Percentiles rank a stretch among this genome's conserved stretches.
These are phyloP conservation scores for Ectropis grisescens DNA, from an alignment of 1,140 invertebrate genomes.

Conservation along the genomic window DNA sequence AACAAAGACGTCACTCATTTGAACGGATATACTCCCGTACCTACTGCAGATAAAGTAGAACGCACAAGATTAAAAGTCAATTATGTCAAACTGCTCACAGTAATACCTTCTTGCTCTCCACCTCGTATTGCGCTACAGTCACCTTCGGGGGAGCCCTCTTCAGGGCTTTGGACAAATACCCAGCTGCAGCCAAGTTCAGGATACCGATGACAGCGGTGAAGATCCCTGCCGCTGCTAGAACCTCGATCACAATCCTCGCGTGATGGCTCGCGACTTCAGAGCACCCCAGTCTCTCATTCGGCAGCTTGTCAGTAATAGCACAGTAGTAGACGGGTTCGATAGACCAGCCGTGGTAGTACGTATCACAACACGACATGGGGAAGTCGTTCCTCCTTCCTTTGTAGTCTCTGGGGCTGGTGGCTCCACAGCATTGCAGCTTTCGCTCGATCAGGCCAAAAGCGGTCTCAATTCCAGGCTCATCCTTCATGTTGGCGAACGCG, in stretches of 20 bases:
- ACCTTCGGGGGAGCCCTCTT: conserved; percentile 16
- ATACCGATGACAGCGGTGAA: conserved; percentile 37
- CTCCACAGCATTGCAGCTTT: conserved; percentile 50
- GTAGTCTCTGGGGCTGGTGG: conserved; percentile 47
- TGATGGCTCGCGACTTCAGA: conserved; percentile 41
- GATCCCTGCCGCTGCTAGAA: conserved; percentile 29
- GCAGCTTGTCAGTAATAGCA: conserved; percentile 48
- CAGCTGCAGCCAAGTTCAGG: conserved; percentile 23
- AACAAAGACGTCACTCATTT: no score
- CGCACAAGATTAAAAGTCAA: no score
- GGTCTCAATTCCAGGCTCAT: conserved; percentile 23
- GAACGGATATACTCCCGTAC: no score
- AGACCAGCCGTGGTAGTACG: conserved; percentile 40
- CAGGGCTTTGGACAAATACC: conserved; percentile 23
- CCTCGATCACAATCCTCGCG: conserved; percentile 37
- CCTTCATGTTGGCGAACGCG: conserved; percentile 40
- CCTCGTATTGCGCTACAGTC: conserved; percentile 25
- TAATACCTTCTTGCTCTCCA: conserved; percentile 51
- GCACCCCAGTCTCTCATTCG: conserved; percentile 54
- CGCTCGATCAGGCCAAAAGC: conserved; percentile 42
- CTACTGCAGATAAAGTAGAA: no score
- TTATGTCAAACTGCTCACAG: no score
- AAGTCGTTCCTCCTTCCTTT: conserved; percentile 47
- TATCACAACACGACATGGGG: conserved; percentile 47
- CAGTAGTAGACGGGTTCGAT: conserved; percentile 42